Base-by-base conservation (phyloP, 2,113 vertebrate species). In the Columbina picui region DNA sequence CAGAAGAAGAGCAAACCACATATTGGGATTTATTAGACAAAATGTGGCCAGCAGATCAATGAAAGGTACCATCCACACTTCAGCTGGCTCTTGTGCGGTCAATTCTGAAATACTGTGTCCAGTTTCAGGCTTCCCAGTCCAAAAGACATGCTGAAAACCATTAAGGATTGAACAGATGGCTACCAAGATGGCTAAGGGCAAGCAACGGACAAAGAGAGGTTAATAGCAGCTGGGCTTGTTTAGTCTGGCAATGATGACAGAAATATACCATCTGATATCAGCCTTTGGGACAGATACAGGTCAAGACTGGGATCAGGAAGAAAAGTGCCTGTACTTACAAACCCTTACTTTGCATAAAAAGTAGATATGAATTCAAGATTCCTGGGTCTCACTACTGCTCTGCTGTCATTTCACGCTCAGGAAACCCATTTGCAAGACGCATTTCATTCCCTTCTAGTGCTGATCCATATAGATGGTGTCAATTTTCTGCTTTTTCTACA, bases 31-130 rank as follows among this genome's bases (percentile, higher is more conserved):
- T 45, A 45, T 45, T 45, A 45, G 18, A 19, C 18, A 18, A 45
- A 45, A 45, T 18, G 18, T 45, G 43, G 27, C 30, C 41, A 57
- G 26, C 0, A 71, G 21, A 49, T 39, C 32, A 59, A 34, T 7
- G 49, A 32, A 87, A 76, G 23, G 9, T 16, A 65, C 29, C 19
- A 52, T 13, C 6, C 20, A 50, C 11, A 10, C 5, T 57, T 26
- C 18, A 27, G 19, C 11, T 30, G 12, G 14, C 43, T 73, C 32
- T 16, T 36, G 27, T 5, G 21, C 0, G 0, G 41, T 65, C 43
- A 41, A 0, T 64, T 53, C 47, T 63, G 67, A 93, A 89, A 83
- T 12, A 26, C 4, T 61, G 30, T 18, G 22, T 53, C 25, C 57
- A 59, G 20, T 14, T 3, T 19, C 12, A 34, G 57, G 36, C 30